These are phyloP conservation scores for Drosophila sordidula DNA, from an alignment of 2,888 invertebrate species.

Conservation along the genomic window DNA sequence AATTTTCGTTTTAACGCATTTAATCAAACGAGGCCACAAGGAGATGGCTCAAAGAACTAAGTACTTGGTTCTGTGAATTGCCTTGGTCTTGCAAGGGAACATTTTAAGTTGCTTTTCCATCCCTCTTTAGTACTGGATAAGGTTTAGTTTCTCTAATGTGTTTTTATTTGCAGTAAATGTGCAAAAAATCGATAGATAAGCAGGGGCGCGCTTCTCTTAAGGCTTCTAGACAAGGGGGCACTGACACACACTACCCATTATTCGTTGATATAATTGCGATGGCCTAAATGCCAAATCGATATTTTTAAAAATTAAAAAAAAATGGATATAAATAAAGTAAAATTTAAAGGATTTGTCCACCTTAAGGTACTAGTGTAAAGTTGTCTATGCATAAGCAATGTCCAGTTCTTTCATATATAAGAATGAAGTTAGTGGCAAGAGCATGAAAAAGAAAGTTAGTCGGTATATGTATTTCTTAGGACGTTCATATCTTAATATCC, in stretches of 20 bases:
- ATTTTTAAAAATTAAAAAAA: no score
- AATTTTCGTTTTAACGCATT: constrained; percentile 81
- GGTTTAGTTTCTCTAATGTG: constrained; percentile 68
- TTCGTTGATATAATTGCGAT: no score
- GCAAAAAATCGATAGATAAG: constrained; percentile 64
- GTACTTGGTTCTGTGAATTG: constrained; percentile 25
- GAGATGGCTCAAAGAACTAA: constrained; percentile 16
- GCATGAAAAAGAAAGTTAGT: constrained; percentile 11
- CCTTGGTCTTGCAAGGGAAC: constrained; percentile 19
- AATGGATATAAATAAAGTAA: no score
- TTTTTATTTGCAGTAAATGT: constrained; percentile 64
- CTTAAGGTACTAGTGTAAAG: no score
- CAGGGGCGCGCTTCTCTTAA: constrained; percentile 30
- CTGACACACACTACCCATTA: constrained; percentile 35
- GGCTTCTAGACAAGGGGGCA: constrained; percentile 23
- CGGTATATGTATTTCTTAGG: constrained; percentile 30
- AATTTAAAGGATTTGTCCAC: no score
- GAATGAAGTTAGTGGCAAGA: not conserved
- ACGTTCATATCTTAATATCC: constrained; percentile 66
- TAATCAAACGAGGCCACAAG: constrained; percentile 63
- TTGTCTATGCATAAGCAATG: no score
- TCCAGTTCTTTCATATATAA: constrained; percentile 2
- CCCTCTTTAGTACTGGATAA: constrained; percentile 34
- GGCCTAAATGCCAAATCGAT: constrained; percentile 1
- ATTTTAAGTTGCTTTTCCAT: constrained; percentile 35